Percentiles rank a stretch among this genome's conserved stretches.
These are phyloP conservation scores for Marcusenius ussheri DNA, from an alignment of 2,113 vertebrate species.

Conservation along the genomic window DNA sequence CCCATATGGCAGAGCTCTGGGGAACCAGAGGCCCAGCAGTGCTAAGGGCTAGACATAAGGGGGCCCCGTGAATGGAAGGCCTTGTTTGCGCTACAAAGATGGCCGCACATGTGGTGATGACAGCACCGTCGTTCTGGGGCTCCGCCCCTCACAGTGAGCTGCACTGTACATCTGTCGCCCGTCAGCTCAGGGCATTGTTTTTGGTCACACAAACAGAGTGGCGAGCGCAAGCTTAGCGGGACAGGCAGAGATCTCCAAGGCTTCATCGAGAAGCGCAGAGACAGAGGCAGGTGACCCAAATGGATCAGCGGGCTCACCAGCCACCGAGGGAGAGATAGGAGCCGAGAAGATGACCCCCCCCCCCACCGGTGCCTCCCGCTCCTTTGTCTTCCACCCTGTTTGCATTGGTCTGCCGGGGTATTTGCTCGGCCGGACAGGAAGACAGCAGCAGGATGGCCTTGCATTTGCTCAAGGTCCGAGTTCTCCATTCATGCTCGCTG, in stretches of 20 bases:
- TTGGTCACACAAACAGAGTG: not conserved
- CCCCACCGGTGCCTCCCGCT: conserved; percentile 22
- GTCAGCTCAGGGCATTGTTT: not conserved
- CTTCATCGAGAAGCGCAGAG: conserved; percentile 20
- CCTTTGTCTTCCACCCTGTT: conserved; percentile 47
- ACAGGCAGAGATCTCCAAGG: not conserved
- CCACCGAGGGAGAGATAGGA: conserved; percentile 34
- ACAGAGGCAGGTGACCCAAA: not conserved
- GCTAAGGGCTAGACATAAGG: conserved; percentile 47
- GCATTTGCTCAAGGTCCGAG: conserved; percentile 61
- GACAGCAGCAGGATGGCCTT: conserved; percentile 51
- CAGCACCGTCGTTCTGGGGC: conserved; percentile 40
- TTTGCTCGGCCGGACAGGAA: conserved; percentile 32
- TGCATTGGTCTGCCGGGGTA: conserved; percentile 33
- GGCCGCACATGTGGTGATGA: conserved; percentile 56
- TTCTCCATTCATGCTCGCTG: conserved; percentile 55
- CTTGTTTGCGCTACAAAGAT: conserved; percentile 50
- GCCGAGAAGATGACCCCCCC: conserved; percentile 24
- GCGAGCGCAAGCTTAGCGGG: not conserved
- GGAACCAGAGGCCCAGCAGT: conserved; percentile 40
- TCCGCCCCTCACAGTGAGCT: conserved; percentile 42
- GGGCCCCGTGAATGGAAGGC: conserved; percentile 42
- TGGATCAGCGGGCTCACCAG: not conserved
- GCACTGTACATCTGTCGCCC: conserved; percentile 52
- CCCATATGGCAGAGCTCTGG: conserved; percentile 27